phyloP scores from a whole-genome alignment of 2,797 vertebrate species.

The Pseudopleuronectes americanus region DNA sequence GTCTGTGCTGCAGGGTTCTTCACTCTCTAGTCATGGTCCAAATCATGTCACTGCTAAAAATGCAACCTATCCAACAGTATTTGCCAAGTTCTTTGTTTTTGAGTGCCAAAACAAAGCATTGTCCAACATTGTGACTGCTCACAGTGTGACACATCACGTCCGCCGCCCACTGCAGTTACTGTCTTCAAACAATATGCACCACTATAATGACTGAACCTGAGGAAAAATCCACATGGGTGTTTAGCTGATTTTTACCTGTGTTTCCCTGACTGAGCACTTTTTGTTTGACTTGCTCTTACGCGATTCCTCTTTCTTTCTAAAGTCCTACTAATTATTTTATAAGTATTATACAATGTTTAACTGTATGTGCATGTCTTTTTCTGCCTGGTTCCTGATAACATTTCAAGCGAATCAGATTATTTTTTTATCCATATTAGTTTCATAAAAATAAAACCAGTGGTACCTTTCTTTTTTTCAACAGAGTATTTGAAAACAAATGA shows the following conservation, averaged over 20 bases:
- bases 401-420: constrained; percentile 27
- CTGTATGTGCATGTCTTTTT: constrained; percentile 53
- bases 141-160: constrained; percentile 17
- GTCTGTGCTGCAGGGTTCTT: constrained; percentile 35
- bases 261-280: constrained; percentile 72
- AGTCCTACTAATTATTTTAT: constrained; percentile 46
- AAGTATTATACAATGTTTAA: constrained; percentile 54
- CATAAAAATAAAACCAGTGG: neutral
- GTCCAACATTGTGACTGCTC: constrained; percentile 31
- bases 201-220: constrained; percentile 36
- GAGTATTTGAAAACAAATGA: constrained; percentile 41
- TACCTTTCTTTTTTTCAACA: constrained; percentile 29
- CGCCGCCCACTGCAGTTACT: constrained; percentile 34
- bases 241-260: constrained; percentile 40
- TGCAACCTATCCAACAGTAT: constrained; percentile 48
- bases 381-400: constrained; percentile 22
- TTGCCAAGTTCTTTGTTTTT: constrained; percentile 57
- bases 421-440: constrained; percentile 69
- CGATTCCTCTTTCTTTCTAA: constrained; percentile 40
- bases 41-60: constrained; percentile 30
- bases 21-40: constrained; percentile 26
- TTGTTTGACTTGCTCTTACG: constrained; percentile 40
- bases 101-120: constrained; percentile 58
- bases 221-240: constrained; percentile 28
- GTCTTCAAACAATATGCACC: constrained; percentile 45